Percentiles rank a stretch among this genome's conserved stretches.
Conservation (phyloP, 2,113 vertebrate genomes). For the Gadus chalcogrammus region DNA sequence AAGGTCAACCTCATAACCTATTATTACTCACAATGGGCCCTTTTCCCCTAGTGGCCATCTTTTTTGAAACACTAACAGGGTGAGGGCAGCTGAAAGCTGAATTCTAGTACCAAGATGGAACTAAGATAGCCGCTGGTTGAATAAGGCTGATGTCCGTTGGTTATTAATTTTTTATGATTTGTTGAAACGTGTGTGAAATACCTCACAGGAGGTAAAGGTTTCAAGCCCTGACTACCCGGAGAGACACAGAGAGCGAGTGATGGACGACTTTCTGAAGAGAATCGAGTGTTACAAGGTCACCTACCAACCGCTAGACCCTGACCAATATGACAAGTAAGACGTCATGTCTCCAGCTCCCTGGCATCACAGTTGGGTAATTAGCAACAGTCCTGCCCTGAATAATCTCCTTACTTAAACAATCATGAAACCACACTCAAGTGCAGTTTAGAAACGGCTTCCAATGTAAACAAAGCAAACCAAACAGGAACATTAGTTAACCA, state of each 20-base stretch:
- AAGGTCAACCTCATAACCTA: constrained; percentile 28
- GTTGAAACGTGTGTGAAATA: constrained; percentile 4
- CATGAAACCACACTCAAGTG: too few species aligned
- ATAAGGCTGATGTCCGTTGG: too few species aligned
- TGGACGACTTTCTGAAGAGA: constrained; percentile 96
- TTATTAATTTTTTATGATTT: too few species aligned
- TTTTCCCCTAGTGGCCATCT: not conserved
- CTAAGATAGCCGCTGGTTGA: not conserved
- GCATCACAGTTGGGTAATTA: too few species aligned
- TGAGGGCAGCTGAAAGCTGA: constrained; percentile 3
- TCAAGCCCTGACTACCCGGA: constrained; percentile 96
- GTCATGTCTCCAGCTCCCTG: too few species aligned
- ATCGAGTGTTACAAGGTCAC: constrained; percentile 98
- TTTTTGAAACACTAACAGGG: not conserved
- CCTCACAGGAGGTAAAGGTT: constrained; percentile 91
- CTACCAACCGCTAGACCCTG: constrained; percentile 90
- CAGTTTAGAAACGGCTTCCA: too few species aligned
- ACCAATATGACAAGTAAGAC: constrained; percentile 89
- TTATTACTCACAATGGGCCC: constrained; percentile 22
- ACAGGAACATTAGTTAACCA: not conserved
- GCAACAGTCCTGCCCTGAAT: too few species aligned
- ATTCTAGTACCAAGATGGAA: not conserved
- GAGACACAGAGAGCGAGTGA: constrained; percentile 88
- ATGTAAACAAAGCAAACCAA: not conserved
- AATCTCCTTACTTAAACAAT: too few species aligned